Evolutionary conservation across 2,113 vertebrate genomes (phyloP), one percentile per base, ranked within the genome.

Genomic region (Takifugu flavidus): DNA sequence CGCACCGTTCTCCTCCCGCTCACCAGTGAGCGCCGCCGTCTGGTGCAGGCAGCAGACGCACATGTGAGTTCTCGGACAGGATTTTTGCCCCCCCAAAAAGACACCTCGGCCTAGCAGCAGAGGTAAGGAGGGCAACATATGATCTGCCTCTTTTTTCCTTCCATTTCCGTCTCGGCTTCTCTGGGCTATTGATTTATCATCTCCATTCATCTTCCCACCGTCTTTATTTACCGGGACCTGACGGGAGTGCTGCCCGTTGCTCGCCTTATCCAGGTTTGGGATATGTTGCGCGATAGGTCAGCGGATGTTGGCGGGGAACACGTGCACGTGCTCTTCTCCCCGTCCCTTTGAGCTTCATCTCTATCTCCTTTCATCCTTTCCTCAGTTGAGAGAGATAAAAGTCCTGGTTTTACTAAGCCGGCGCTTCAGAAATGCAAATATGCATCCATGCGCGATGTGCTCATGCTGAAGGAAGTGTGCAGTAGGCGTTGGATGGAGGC

Each of bases 381-480:
- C 59, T 60, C 62, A 39, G 60, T 73, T 47, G 42, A 59, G 65
- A 50, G 64, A 64, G 64, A 60, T 74, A 44, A 67, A 82, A 75
- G 57, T 67, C 74, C 71, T 72, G 76, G 65, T 75, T 58, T 62
- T 73, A 79, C 76, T 87, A 82, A 88, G 78, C 82, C 81, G 83
- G 65, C 65, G 65, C 47, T 59, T 66, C 55, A 63, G 29, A 59
- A 8, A 25, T 67, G 72, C 59, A 71, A 62, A 67, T 62, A 49
- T 71, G 59, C 57, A 63, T 13, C 25, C 2, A 46, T 54, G 73
- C 64, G 20, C 20, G 20, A 61, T 63, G 59, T 43, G 20, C 20
- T 20, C 20, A 20, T 20, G 20, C 20, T 20, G 20, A 20, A n/a
- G 51, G 57, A 42, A 31, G 39, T 25, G 10, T 52, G 25, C 49